Evolutionary conservation across 1,140 invertebrate genomes (phyloP).

Genomic region (Prorops nasuta): DNA sequence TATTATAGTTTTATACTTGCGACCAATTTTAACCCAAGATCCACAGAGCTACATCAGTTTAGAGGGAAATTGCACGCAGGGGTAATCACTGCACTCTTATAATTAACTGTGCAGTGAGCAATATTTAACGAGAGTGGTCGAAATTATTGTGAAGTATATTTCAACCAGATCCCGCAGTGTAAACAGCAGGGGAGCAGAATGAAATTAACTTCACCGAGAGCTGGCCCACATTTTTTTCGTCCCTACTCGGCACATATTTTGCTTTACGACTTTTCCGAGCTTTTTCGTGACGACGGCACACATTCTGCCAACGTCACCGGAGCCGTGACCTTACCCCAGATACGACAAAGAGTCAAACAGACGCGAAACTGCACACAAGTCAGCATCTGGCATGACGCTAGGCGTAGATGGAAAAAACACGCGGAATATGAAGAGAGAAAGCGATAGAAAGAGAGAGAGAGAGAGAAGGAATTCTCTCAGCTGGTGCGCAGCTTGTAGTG

Average conservation of each 20-base stretch:
- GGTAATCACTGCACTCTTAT: too few species aligned
- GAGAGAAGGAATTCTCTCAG: too few species aligned
- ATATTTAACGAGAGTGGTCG: too few species aligned
- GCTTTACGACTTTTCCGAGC: constrained; percentile 15
- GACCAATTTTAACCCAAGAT: too few species aligned
- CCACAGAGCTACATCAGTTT: too few species aligned
- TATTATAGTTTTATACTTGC: too few species aligned
- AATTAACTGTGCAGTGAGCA: too few species aligned
- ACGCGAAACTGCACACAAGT: background rate
- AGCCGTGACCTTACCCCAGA: constrained; percentile 15
- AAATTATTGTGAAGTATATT: too few species aligned
- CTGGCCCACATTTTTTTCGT: background rate
- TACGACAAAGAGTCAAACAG: background rate
- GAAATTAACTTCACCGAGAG: background rate
- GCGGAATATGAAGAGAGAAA: background rate
- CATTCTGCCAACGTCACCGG: constrained; percentile 16
- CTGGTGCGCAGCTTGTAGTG: too few species aligned
- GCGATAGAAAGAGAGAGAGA: background rate
- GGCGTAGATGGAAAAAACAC: background rate
- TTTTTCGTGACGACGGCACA: constrained; percentile 11
- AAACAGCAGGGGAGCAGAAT: too few species aligned
- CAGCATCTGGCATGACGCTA: background rate
- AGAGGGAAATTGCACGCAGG: too few species aligned
- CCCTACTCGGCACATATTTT: background rate
- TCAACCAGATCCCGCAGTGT: too few species aligned